These are phyloP conservation scores for Lonchura striata DNA, from an alignment of 2,113 vertebrate species.

Conservation along the genomic window DNA sequence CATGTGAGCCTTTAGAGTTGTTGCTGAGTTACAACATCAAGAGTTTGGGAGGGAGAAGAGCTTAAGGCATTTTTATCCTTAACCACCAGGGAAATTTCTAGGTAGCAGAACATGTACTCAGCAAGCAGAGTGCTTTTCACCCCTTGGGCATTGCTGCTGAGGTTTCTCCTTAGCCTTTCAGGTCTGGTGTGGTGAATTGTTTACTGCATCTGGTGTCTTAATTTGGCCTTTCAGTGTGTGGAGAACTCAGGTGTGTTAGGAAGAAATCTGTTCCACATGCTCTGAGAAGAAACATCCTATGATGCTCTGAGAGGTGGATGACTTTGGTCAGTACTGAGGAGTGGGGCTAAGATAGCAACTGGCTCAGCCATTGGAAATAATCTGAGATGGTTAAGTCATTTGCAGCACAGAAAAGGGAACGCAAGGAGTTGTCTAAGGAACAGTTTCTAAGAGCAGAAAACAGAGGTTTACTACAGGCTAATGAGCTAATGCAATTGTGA, in stretches of 20 bases:
- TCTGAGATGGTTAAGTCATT: not conserved
- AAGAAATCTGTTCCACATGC: not conserved
- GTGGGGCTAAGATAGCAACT: not conserved
- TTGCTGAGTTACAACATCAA: not conserved
- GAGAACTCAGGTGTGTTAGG: not conserved
- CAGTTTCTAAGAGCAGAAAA: not conserved
- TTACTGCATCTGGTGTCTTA: not conserved
- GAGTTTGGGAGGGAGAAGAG: not conserved
- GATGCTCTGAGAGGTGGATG: not conserved
- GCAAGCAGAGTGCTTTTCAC: not conserved
- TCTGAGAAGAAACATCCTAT: not conserved
- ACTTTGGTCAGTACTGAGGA: not conserved
- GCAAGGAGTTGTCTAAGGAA: not conserved
- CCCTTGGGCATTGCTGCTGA: not conserved
- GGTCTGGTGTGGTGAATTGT: fast-evolving
- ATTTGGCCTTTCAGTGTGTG: not conserved
- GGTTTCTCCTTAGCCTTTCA: not conserved
- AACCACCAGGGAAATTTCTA: not conserved
- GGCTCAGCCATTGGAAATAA: not conserved
- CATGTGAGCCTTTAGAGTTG: not conserved
- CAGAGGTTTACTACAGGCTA: not conserved
- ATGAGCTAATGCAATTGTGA: not conserved
- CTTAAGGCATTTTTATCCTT: not conserved
- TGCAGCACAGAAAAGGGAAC: not conserved
- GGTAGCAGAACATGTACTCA: not conserved